Base-by-base conservation (phyloP, 2,888 invertebrate species). In the Agrotis exclamationis region DNA sequence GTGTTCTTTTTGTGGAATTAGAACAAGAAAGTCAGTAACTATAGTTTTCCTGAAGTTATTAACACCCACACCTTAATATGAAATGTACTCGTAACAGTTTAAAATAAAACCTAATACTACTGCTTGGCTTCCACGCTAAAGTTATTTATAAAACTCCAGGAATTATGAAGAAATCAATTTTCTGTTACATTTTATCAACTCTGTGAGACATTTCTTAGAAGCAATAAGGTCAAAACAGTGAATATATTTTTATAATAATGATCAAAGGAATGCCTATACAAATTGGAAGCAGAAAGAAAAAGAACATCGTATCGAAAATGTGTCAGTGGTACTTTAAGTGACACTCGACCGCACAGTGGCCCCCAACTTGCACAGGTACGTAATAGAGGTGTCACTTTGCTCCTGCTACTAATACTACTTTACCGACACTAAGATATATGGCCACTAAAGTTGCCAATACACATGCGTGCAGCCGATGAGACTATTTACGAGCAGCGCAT, bases 371-470 rank as follows among this genome's bases (percentile, higher is more conserved):
- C 63, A 5, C 56, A 66, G 50, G 48, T 33, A 67, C 20, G 64
- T 63, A 60, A 67, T 54, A 59, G 60, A 64, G 54, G 59, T 74
- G 67, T 70, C 69, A 72, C 50, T 72, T n/a, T 58, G 53, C 64
- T 62, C 51, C 62, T 57, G 11, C 64, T 50, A 63, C 62, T 83
- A 84, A 79, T 82, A 74, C 66, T 60, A 39, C 63, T 83, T 79
- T 78, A 83, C 70, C 53, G 58, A 60, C 74, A 79, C 70, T 74
- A 71, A 76, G 56, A 76, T 70, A 82, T 82, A 80, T 70, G 45
- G 74, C 56, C 71, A 71, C 68, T 82, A 78, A 77, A 76, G 58
- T 71, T 76, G 59, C 68, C 70, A 63, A 81, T 77, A 83, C 63
- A 57, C 51, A 53, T 65, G 69, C 70, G 74, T 73, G 65, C 70